Evolutionary conservation across 2,797 vertebrate genomes (phyloP).

Genomic region (Carcharodon carcharias): DNA sequence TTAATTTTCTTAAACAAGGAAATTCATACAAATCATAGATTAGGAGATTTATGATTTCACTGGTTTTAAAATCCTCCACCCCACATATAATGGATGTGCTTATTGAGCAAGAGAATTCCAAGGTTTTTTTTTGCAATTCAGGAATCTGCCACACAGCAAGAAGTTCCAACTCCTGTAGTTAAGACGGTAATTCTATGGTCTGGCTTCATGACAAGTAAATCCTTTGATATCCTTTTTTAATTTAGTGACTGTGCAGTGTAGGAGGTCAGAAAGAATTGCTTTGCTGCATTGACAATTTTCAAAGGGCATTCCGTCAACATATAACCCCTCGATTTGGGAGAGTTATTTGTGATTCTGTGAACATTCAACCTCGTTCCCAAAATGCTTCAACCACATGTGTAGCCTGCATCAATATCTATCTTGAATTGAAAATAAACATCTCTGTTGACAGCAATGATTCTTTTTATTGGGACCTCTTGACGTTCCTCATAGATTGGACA

Average conservation of each 20-base stretch:
- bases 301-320: not conserved
- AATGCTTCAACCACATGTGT: not conserved
- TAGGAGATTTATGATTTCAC: not conserved
- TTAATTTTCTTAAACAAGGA: not conserved
- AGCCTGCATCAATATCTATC: too few species aligned
- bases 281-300: not conserved
- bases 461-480: not conserved
- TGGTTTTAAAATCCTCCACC: not conserved
- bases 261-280: not conserved
- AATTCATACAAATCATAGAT: not conserved
- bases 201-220: not conserved
- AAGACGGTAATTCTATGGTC: not conserved
- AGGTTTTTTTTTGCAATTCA: not conserved
- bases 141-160: not conserved
- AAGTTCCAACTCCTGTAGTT: not conserved
- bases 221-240: slow-evolving; percentile 15
- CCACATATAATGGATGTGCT: not conserved
- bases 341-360: not conserved
- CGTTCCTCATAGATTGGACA: not conserved
- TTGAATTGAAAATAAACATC: not conserved
- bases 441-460: not conserved
- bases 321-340: not conserved
- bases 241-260: not conserved
- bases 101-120: not conserved
- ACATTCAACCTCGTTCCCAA: not conserved